Conservation (phyloP, 2,113 vertebrate genomes). For the Tupaia tana region DNA sequence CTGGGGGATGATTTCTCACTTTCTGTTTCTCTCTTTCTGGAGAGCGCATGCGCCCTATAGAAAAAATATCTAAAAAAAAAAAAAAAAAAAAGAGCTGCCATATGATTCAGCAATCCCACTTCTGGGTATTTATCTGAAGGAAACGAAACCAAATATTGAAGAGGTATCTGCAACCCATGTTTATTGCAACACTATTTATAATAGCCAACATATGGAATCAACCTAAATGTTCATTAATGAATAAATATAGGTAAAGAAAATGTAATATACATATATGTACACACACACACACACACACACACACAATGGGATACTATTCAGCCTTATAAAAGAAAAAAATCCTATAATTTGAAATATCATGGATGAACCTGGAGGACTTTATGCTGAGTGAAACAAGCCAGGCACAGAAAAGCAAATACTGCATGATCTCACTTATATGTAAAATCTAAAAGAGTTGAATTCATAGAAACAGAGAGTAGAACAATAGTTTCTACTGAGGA, state of each 20-base stretch:
- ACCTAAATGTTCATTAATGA: not conserved
- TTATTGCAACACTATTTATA: not conserved
- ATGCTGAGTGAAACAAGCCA: not conserved
- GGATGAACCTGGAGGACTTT: not conserved
- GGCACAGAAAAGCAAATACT: not conserved
- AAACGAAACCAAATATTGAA: not conserved
- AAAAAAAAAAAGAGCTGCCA: not conserved
- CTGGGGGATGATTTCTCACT: too few species aligned
- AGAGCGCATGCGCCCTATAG: too few species aligned
- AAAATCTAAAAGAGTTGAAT: not conserved
- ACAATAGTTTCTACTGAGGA: not conserved
- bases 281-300: too few species aligned
- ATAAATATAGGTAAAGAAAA: not conserved
- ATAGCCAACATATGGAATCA: not conserved
- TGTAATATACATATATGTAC: not conserved
- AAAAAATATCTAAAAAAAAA: too few species aligned
- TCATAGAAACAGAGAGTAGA: not conserved
- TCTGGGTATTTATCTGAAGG: not conserved
- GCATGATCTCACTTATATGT: not conserved
- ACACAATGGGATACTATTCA: not conserved
- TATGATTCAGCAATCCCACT: not conserved
- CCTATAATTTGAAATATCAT: not conserved
- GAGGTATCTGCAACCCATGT: not conserved
- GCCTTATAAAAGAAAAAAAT: not conserved
- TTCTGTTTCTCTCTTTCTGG: too few species aligned